phyloP scores from a whole-genome alignment of 2,888 invertebrate species.

The Tetropium fuscum region DNA sequence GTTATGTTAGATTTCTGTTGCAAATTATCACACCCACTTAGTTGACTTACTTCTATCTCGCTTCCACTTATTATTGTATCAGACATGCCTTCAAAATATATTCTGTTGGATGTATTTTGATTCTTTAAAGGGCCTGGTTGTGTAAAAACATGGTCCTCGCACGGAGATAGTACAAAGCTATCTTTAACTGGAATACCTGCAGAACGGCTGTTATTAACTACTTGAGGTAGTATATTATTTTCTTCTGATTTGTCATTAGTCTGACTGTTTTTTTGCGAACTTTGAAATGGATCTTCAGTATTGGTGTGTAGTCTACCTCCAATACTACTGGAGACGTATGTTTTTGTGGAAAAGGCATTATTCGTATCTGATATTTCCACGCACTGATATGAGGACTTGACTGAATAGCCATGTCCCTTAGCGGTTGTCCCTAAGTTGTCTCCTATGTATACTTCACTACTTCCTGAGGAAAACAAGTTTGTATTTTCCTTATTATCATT shows the following conservation, averaged over 20 bases:
- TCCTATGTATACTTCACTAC: neutral
- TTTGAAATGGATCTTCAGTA: neutral
- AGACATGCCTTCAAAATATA: neutral
- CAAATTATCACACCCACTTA: neutral
- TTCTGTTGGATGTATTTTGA: neutral
- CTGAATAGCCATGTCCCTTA: neutral
- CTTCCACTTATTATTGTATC: neutral
- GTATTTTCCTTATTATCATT: no score
- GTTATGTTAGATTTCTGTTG: neutral
- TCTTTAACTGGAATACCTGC: neutral
- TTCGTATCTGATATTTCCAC: neutral
- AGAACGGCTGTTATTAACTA: neutral
- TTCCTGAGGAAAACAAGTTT: slow-evolving; percentile 8
- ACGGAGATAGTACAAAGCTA: neutral
- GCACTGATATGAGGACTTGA: neutral
- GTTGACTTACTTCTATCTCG: neutral
- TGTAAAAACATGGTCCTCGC: neutral
- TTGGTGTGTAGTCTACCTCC: neutral
- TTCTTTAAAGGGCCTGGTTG: neutral
- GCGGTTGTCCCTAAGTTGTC: neutral
- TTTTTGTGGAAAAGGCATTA: neutral
- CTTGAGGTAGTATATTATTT: no score
- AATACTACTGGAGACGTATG: neutral
- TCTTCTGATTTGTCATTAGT: neutral
- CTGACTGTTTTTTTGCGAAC: neutral